A percentile compares a stretch with the other conserved stretches of the same genome.
Evolutionary conservation across 2,888 invertebrate genomes (phyloP).

Genomic region (Exephanes ischioxanthus): DNA sequence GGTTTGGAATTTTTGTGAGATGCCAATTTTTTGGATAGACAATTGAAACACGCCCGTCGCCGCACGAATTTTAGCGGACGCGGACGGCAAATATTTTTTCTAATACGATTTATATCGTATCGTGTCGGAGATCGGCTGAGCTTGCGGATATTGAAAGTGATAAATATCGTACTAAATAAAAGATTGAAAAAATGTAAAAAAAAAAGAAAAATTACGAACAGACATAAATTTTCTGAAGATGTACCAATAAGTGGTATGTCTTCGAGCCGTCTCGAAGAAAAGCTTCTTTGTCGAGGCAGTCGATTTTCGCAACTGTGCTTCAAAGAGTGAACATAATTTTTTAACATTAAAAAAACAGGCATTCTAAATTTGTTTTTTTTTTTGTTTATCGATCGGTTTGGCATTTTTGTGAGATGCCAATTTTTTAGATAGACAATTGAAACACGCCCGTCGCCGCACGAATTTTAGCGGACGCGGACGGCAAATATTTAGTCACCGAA

Average conservation of each 20-base stretch:
- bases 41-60: background rate
- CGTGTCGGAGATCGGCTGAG: background rate
- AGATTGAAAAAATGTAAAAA: background rate
- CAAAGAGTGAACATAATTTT: background rate
- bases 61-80: background rate
- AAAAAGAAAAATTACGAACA: background rate
- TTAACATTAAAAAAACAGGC: background rate
- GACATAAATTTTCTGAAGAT: too few relatives aligned
- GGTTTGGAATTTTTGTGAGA: background rate
- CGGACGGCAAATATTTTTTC: background rate
- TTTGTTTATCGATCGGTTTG: background rate
- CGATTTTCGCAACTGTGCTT: background rate
- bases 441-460: background rate
- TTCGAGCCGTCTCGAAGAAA: background rate
- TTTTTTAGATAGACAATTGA: constrained; percentile 4
- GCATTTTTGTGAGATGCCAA: constrained; percentile 5
- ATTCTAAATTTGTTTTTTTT: background rate
- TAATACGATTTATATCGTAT: background rate
- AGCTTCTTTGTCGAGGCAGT: background rate
- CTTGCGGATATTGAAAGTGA: background rate
- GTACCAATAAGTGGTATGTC: too few relatives aligned
- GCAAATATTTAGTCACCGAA: background rate
- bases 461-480: background rate
- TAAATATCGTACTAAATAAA: background rate
- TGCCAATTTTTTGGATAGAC: constrained; percentile 11